Conservation (phyloP, 1,140 invertebrate species). For the Macrobrachium nipponense region DNA sequence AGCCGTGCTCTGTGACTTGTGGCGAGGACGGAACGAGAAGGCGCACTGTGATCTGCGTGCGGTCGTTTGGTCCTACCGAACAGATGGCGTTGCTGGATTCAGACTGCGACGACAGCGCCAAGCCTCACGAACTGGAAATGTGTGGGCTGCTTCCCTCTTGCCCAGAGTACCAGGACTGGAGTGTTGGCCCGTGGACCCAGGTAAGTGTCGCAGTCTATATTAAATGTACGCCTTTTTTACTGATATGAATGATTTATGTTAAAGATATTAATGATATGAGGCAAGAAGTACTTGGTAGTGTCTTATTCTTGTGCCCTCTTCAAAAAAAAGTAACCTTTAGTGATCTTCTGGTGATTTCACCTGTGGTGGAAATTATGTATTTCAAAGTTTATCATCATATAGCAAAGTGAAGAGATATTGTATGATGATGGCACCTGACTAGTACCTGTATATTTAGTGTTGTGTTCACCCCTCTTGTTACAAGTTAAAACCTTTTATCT, state of each 20-base stretch:
- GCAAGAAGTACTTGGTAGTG: no score
- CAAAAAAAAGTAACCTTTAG: no score
- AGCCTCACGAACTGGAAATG: conserved; percentile 75
- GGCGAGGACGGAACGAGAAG: conserved; percentile 74
- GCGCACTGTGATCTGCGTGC: conserved; percentile 80
- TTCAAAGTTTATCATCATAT: no score
- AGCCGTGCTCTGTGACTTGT: conserved; percentile 83
- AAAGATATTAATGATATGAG: background rate
- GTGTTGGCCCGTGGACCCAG: conserved; percentile 67
- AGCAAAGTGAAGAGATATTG: no score
- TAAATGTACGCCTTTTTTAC: background rate
- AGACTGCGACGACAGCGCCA: conserved; percentile 74
- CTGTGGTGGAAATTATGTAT: no score
- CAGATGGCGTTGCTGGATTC: conserved; percentile 78
- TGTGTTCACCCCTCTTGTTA: no score
- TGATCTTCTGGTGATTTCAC: no score
- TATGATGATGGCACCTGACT: no score
- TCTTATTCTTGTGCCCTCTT: no score
- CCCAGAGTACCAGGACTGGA: conserved; percentile 66
- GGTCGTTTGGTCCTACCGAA: conserved; percentile 72
- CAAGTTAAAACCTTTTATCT: no score
- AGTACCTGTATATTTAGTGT: no score
- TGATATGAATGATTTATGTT: background rate
- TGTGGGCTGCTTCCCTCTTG: conserved; percentile 76
- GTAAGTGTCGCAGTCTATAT: conserved; percentile 64